phyloP scores from a whole-genome alignment of 2,888 invertebrate species.

The Rotaria magnacalcarata region DNA sequence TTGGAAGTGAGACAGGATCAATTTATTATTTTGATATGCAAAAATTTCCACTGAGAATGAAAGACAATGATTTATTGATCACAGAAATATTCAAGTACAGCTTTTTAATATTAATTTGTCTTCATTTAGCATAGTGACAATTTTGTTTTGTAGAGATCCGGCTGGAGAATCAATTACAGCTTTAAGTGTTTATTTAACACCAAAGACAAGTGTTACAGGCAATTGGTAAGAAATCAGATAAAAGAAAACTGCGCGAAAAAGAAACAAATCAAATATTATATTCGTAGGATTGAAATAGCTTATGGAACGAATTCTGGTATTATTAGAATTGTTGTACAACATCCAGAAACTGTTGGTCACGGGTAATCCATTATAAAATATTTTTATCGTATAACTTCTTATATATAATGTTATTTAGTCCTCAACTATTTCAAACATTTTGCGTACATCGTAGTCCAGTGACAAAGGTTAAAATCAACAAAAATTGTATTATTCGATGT shows the following conservation, averaged over 20 bases:
- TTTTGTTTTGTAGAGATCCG: slow-evolving; percentile 67
- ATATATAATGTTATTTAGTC: slow-evolving; percentile 61
- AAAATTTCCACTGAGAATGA: slow-evolving; percentile 95
- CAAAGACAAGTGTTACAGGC: slow-evolving; percentile 76
- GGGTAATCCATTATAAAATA: slow-evolving; percentile 54
- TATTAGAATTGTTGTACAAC: slow-evolving; percentile 92
- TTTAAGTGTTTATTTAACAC: slow-evolving; percentile 94
- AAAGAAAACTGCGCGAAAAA: background rate
- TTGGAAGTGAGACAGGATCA: slow-evolving; percentile 91
- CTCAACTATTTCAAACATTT: slow-evolving; percentile 94
- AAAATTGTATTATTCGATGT: slow-evolving; percentile 77
- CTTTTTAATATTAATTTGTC: slow-evolving; percentile 62
- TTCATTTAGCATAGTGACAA: too few species aligned
- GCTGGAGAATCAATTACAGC: slow-evolving; percentile 91
- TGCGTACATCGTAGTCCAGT: slow-evolving; percentile 93
- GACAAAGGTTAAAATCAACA: slow-evolving; percentile 80
- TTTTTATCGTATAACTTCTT: background rate
- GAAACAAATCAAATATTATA: background rate
- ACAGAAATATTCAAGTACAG: slow-evolving; percentile 74
- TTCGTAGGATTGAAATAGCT: slow-evolving; percentile 98
- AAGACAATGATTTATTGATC: slow-evolving; percentile 92
- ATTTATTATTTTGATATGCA: slow-evolving; percentile 99
- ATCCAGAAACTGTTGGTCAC: slow-evolving; percentile 96
- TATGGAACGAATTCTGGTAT: slow-evolving; percentile 91
- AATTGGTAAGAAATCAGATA: slow-evolving; percentile 20